These are phyloP conservation scores for Orussus abietinus DNA, from an alignment of 1,140 invertebrate species.

Conservation along the genomic window DNA sequence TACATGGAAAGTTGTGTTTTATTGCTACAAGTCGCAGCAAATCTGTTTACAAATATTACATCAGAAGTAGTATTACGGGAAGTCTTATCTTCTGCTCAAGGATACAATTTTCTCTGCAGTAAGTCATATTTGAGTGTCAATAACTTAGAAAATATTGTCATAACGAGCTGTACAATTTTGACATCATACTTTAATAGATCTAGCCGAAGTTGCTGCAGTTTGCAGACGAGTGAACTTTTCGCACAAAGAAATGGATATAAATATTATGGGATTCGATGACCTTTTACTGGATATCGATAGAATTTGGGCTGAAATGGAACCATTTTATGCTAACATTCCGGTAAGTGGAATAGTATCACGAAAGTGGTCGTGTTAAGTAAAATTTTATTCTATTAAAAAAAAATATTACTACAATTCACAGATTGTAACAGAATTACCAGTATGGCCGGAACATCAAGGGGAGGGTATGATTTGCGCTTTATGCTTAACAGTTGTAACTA, in stretches of 20 bases:
- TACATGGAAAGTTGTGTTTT: conserved; percentile 58
- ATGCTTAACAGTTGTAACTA: conserved; percentile 49
- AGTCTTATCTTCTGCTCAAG: conserved; percentile 57
- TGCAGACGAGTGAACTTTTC: conserved; percentile 51
- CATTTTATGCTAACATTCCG: conserved; percentile 50
- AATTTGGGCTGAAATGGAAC: conserved; percentile 52
- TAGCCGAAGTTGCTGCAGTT: conserved; percentile 51
- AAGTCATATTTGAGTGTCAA: conserved; percentile 22
- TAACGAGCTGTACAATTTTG: conserved; percentile 4
- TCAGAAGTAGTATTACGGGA: conserved; percentile 57
- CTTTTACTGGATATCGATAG: conserved; percentile 48
- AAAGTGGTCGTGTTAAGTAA: conserved; percentile 8
- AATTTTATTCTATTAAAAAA: neutral
- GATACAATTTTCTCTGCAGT: conserved; percentile 60
- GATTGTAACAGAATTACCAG: conserved; percentile 50
- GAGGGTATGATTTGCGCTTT: conserved; percentile 42
- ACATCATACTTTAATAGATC: conserved; percentile 32
- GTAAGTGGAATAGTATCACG: conserved; percentile 29
- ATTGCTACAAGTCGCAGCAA: conserved; percentile 55
- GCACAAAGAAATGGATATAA: conserved; percentile 51
- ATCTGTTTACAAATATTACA: conserved; percentile 57
- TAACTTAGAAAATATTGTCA: conserved; percentile 7
- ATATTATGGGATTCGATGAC: conserved; percentile 52
- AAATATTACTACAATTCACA: conserved; percentile 14
- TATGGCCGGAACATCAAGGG: conserved; percentile 43